These are phyloP conservation scores for Tortricodes alternella DNA, from an alignment of 2,888 invertebrate species.

Conservation along the genomic window DNA sequence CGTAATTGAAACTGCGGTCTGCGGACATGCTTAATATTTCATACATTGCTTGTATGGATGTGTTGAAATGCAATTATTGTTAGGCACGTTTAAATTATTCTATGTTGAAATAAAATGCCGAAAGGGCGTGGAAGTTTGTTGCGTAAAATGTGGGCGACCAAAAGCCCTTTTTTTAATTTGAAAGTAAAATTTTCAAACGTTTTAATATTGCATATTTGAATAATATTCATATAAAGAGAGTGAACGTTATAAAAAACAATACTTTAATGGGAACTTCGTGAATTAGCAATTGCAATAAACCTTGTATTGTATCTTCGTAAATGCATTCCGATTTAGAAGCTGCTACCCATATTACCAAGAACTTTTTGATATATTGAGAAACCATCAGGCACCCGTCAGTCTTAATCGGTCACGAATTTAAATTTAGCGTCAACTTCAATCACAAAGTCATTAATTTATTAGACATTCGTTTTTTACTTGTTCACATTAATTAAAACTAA, in stretches of 20 bases:
- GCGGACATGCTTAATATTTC: too few relatives aligned
- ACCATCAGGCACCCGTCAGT: background rate
- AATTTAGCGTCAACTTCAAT: background rate
- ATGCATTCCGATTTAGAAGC: background rate
- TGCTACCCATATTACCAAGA: background rate
- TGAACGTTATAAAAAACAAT: too few relatives aligned
- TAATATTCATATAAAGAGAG: too few relatives aligned
- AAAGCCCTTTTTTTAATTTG: too few relatives aligned
- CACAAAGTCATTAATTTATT: too few relatives aligned
- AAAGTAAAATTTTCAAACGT: too few relatives aligned
- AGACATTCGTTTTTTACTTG: background rate
- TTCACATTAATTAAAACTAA: too few relatives aligned
- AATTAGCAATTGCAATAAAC: too few relatives aligned
- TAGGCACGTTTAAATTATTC: slow-evolving; percentile 16
- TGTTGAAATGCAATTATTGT: slow-evolving; percentile 23
- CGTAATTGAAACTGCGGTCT: too few relatives aligned
- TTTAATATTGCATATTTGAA: too few relatives aligned
- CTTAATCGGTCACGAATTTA: background rate
- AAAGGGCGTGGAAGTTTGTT: background rate
- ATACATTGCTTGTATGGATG: background rate
- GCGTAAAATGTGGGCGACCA: background rate
- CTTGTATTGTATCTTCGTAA: too few relatives aligned
- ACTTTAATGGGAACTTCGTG: too few relatives aligned
- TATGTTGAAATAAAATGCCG: slow-evolving; percentile 1
- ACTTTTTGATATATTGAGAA: background rate